Percentiles rank a stretch among this genome's conserved stretches.
Conservation (phyloP, 1,140 invertebrate species). For the Euura saliciscinereae region DNA sequence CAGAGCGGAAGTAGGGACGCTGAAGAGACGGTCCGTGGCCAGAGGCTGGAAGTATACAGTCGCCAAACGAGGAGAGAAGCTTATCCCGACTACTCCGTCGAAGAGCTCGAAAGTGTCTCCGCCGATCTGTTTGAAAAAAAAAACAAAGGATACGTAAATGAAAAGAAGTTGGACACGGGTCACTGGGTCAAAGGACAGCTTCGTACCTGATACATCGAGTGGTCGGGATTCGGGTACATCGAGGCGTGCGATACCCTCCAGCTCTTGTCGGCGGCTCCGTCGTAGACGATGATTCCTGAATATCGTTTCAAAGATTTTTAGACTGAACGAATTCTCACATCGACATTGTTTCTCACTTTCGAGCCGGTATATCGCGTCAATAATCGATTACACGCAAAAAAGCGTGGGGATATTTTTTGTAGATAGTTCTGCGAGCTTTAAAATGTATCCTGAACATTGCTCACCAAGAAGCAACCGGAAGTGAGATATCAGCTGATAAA, state of each 20-base stretch:
- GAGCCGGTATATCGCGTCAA: too few species aligned
- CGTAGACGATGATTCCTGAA: constrained; percentile 75
- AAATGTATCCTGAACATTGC: too few species aligned
- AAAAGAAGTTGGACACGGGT: constrained; percentile 27
- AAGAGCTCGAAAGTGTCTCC: constrained; percentile 72
- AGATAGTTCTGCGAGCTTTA: too few species aligned
- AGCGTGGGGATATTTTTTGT: too few species aligned
- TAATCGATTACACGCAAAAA: too few species aligned
- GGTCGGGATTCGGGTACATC: constrained; percentile 83
- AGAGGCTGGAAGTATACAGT: constrained; percentile 80
- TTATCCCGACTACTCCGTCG: constrained; percentile 81
- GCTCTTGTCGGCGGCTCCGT: constrained; percentile 71
- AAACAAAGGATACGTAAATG: constrained; percentile 59
- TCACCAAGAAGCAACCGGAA: too few species aligned
- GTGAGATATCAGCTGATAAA: too few species aligned
- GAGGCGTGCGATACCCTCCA: constrained; percentile 78
- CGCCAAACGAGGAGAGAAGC: constrained; percentile 70
- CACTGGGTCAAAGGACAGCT: too few species aligned
- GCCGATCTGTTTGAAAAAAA: constrained; percentile 49
- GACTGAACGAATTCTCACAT: too few species aligned
- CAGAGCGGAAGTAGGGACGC: constrained; percentile 73
- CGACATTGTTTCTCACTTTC: too few species aligned
- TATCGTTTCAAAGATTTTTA: too few species aligned
- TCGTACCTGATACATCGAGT: constrained; percentile 65
- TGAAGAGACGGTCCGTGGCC: constrained; percentile 80